These are phyloP conservation scores for Leptodirus hochenwartii DNA, from an alignment of 2,888 invertebrate species.

Conservation along the genomic window DNA sequence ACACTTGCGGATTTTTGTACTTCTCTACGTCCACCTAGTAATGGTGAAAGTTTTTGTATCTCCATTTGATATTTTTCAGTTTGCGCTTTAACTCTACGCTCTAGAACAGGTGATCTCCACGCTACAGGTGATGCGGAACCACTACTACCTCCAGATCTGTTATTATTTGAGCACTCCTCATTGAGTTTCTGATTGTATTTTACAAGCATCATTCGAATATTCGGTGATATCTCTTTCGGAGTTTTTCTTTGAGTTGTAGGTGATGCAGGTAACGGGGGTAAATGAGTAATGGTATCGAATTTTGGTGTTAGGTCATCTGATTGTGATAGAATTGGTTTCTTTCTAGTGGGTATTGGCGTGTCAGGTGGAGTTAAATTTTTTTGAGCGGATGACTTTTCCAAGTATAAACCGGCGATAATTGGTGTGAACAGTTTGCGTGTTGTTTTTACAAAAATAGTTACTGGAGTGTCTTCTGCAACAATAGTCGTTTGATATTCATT, in stretches of 20 bases:
- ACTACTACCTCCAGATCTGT: slow-evolving; percentile 31
- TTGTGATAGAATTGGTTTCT: slow-evolving; percentile 1
- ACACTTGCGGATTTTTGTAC: slow-evolving; percentile 49
- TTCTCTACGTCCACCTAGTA: slow-evolving; percentile 29
- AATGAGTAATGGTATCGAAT: slow-evolving; percentile 12
- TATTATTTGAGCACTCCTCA: slow-evolving; percentile 30
- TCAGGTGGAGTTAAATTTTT: not conserved
- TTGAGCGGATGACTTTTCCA: slow-evolving; percentile 1
- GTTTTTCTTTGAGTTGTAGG: slow-evolving; percentile 35
- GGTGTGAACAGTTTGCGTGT: slow-evolving; percentile 64
- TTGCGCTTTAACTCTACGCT: slow-evolving; percentile 36
- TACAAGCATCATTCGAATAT: slow-evolving; percentile 51
- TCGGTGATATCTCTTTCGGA: slow-evolving; percentile 46
- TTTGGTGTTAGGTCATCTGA: slow-evolving; percentile 3
- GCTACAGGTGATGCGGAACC: slow-evolving; percentile 44
- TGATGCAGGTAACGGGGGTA: slow-evolving; percentile 40
- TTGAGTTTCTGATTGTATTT: slow-evolving; percentile 45
- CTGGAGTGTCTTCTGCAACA: slow-evolving; percentile 19
- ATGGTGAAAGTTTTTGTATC: slow-evolving; percentile 23
- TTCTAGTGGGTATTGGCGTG: not conserved
- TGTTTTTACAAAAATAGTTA: slow-evolving; percentile 60
- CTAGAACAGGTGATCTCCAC: slow-evolving; percentile 43
- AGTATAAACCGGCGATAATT: not conserved
- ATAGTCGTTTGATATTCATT: slow-evolving; percentile 33
- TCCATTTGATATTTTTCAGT: slow-evolving; percentile 30